Base-by-base conservation (phyloP, 2,797 vertebrate genomes). In the Darevskia mixta region DNA sequence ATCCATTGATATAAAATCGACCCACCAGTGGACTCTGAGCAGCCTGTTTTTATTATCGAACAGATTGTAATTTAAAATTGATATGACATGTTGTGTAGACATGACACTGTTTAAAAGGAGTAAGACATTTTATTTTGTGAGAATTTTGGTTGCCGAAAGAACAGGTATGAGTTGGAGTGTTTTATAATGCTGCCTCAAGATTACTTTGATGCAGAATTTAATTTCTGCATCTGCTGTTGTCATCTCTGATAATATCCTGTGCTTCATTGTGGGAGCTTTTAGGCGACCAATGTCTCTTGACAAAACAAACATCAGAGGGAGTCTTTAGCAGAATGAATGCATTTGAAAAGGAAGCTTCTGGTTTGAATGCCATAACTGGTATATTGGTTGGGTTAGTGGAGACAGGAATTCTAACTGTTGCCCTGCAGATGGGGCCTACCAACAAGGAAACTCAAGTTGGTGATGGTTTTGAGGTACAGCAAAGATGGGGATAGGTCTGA, bases 51-150 rank as follows among this genome's bases (percentile, higher is more conserved):
- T 86, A 80, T 87, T 92, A 20, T 85, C 87, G 85, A 58, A 49
- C 85, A 89, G 64, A 89, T 61, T 81, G 15, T 87, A 90, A 90
- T 90, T 90, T 94, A 89, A 89, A 90, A 23, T 64, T 90, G 4
- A 4, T 76, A 35, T 79, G n/a, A 27, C 7, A 3, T 87, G n/a
- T 86, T 92, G 72, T 9, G 20, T 32, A 90, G 84, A 80, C 15
- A 80, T 61, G 35, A 84, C 0, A 66, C 43, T 87, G 83, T 66
- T 72, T 82, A 83, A 87, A 91, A 79, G 75, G 20, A 85, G 18
- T 90, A 76, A 75, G 58, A 91, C 81, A 71, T 32, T 27, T 67
- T 76, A 49, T 64, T 25, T 79, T 79, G 23, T 79, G 8, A 1
- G 0, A 43, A 82, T 85, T 13, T 38, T 61, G 8, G 3, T 1